phyloP scores from a whole-genome alignment of 2,113 vertebrate genomes.

The Oplegnathus fasciatus region DNA sequence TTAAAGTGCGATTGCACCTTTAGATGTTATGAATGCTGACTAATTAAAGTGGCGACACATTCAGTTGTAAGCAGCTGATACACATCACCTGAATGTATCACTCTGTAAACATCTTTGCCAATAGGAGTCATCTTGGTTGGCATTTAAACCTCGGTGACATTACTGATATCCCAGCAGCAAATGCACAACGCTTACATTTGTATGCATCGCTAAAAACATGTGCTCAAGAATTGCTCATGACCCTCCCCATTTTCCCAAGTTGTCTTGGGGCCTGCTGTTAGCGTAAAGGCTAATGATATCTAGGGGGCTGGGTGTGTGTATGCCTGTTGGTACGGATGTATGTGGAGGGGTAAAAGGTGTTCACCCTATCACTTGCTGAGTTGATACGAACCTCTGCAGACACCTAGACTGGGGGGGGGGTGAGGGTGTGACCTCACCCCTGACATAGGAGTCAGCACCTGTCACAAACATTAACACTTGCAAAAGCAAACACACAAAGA shows the following conservation, averaged over 20 bases:
- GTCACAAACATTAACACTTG: slow-evolving; percentile 64
- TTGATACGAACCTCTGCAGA: slow-evolving; percentile 90
- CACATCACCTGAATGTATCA: slow-evolving; percentile 24
- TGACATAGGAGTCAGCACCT: slow-evolving; percentile 78
- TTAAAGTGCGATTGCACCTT: slow-evolving; percentile 37
- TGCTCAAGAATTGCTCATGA: slow-evolving; percentile 81
- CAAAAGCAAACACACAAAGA: slow-evolving; percentile 42
- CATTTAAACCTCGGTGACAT: slow-evolving; percentile 42
- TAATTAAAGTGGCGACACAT: slow-evolving; percentile 49
- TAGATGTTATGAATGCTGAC: slow-evolving; percentile 35
- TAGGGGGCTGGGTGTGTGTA: slow-evolving; percentile 81
- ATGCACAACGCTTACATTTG: slow-evolving; percentile 88
- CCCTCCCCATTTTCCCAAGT: slow-evolving; percentile 80
- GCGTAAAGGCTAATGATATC: slow-evolving; percentile 90
- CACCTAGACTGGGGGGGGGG: slow-evolving; percentile 77
- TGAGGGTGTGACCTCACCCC: slow-evolving; percentile 82
- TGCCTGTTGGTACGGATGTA: slow-evolving; percentile 45
- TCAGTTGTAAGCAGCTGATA: slow-evolving; percentile 40
- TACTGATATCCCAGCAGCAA: slow-evolving; percentile 86
- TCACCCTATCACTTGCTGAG: slow-evolving; percentile 91
- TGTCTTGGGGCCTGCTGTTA: slow-evolving; percentile 86
- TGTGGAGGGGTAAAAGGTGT: slow-evolving; percentile 74
- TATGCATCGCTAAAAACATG: slow-evolving; percentile 89
- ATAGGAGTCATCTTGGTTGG: not conserved
- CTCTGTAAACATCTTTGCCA: slow-evolving; percentile 14